These are phyloP conservation scores for Agrypnia vestita DNA, from an alignment of 1,140 invertebrate genomes.

Conservation along the genomic window DNA sequence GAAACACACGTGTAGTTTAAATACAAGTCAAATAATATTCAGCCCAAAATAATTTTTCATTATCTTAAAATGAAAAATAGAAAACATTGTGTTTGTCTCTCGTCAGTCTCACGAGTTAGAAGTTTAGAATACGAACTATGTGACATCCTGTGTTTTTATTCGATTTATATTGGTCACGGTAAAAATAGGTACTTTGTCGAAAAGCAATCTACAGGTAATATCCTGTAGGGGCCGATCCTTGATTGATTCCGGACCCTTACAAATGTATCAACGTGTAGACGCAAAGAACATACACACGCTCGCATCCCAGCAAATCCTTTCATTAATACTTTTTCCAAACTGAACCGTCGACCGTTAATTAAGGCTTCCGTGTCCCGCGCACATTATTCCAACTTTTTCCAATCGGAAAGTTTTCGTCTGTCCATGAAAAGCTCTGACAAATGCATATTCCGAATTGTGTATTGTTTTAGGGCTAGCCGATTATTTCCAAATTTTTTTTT, in stretches of 20 bases:
- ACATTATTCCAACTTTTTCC: neutral
- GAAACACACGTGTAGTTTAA: no score
- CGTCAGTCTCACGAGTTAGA: no score
- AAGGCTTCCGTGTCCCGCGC: neutral
- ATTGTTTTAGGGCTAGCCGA: neutral
- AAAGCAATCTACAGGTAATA: neutral
- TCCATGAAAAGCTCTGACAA: neutral
- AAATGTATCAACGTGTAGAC: neutral
- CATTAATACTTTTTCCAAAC: constrained; percentile 8
- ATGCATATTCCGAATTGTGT: neutral
- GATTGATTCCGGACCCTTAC: neutral
- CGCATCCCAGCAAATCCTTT: neutral
- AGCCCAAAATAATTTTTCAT: no score
- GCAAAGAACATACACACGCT: neutral
- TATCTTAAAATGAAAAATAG: no score
- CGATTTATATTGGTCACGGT: no score
- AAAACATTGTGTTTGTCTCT: no score
- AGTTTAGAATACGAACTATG: no score
- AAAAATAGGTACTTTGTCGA: neutral
- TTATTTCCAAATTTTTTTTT: no score
- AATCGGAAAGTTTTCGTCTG: neutral
- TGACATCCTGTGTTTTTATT: no score
- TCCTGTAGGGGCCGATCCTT: neutral
- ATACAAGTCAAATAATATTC: no score
- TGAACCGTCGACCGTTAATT: constrained; percentile 1